Percentiles rank a stretch among this genome's conserved stretches.
Conservation (phyloP, 2,113 vertebrate genomes). For the Paracyprichromis sp. region DNA sequence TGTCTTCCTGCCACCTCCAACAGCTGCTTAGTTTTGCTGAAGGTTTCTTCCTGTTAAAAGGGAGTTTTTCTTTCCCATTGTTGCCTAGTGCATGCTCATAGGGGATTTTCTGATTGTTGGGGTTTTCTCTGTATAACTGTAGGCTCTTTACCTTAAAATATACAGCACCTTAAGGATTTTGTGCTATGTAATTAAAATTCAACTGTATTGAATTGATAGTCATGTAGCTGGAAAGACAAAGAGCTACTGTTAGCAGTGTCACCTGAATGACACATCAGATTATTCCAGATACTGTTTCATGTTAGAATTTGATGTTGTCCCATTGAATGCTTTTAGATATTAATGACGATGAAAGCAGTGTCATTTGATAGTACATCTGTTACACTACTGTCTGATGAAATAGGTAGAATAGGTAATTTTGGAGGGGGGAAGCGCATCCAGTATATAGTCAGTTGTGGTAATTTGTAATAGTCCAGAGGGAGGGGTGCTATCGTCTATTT, state of each 20-base stretch:
- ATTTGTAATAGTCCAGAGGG: not conserved
- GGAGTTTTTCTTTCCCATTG: not conserved
- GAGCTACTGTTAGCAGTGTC: not conserved
- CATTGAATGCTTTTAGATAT: not conserved
- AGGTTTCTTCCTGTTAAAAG: not conserved
- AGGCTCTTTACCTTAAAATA: not conserved
- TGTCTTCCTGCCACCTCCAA: not conserved
- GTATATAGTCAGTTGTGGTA: not conserved
- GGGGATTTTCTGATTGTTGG: not conserved
- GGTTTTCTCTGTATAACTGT: not conserved
- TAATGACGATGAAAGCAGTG: not conserved
- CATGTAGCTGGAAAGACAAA: not conserved
- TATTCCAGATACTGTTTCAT: not conserved
- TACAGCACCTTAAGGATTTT: not conserved
- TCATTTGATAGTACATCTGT: not conserved
- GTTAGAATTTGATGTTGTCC: not conserved
- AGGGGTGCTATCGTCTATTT: accelerated
- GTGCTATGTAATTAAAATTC: not conserved
- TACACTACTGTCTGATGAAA: not conserved
- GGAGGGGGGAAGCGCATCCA: not conserved
- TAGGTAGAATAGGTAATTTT: not conserved
- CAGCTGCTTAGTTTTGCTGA: accelerated
- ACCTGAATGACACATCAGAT: not conserved
- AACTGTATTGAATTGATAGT: not conserved
- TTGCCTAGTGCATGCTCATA: not conserved